Base-by-base conservation (phyloP, 2,113 vertebrate species). In the Sinocyclocheilus grahami region DNA sequence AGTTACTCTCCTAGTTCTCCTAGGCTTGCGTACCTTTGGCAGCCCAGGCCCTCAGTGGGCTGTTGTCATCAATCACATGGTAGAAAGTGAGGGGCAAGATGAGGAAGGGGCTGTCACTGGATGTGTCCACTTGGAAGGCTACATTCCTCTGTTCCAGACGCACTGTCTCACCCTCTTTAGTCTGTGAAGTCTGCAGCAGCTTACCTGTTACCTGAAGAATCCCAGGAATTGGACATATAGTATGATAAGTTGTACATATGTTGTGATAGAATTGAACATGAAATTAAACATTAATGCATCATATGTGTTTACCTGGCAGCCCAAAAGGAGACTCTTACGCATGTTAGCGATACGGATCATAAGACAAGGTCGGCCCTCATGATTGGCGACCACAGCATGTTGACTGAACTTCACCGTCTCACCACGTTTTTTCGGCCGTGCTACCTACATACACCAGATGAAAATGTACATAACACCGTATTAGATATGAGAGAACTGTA, bases 281-380 rank as follows among this genome's bases (percentile, higher is more conserved):
- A 18, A 65, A 12, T 51, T 37, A 14, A 69, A 16, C 6, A 3
- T 71, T 10, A 20, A 20, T 71, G 9, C 1, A 30, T 10, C 75
- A 27, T 3, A 39, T 22, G 18, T 18, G 37, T 62, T 75, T 90
- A 95, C 95, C 94, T 97, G 97, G 92, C 97, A 99, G 71, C 97
- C 97, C 4, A 99, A 93, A 63, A 99, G 93, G 16, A 99, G 95
- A 87, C 97, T 98, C 89, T 97, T 97, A 1, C 98, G 94, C 97
- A 99, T 98, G 93, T 99, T 99, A 92, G 97, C 98, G 74, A 99
- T 97, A 1, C 97, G 95, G 91, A 99, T 95, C 97, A 99, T 99
- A 46, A 99, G 94, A 89, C 97, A 98, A 5, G 96, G 96, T 27
- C 94, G 96, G 1, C 97, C 98, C 0, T 98, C 92, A 7, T 97